Evolutionary conservation across 2,113 vertebrate species (phyloP), one percentile per base, ranked within the genome.

Genomic region (Brachyhypopomus gauderio): DNA sequence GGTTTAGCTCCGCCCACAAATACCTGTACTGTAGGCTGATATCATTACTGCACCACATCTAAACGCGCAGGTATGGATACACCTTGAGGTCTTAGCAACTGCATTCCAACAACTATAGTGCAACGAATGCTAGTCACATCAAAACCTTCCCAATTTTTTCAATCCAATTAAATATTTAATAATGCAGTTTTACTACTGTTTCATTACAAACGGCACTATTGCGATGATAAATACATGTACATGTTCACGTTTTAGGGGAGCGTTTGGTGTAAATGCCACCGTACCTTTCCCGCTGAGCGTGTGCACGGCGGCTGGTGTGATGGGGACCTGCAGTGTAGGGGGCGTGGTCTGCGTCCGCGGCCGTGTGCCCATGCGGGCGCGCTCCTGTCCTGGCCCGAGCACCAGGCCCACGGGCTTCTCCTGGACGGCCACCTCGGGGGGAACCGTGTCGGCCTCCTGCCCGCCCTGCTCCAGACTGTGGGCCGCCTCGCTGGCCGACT

Each of bases 311-410:
- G 94, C 92, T 16, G 95, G 93, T 1, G 95, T 94, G 88, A 95
- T 90, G 14, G 96, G 95, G 69, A 93, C 88, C 12, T 92, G 90
- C 7, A 93, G 92, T 3, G 93, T 93, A 81, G 93, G 90, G 83
- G 91, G 92, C 52, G 93, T 86, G 3, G 91, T 89, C 62, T 96
- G 96, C 78, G 93, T 92, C 83, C 95, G 92, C 81, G 97, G 96
- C 36, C 97, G 87, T 77, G 96, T 98, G 66, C 97, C 97, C 97
- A 99, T 99, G 70, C 97, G 95, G 1, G 97, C 97, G 75, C 97
- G 93, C 84, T 98, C 96, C 2, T 96, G 95, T 73, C 97, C 96
- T 0, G 96, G 96, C 23, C 94, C 95, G 79, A 97, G 85, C 77
- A 95, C 90, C 76, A 95, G 92, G 75, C 94, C 95, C 0, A 92